These are phyloP conservation scores for Colistium nudipinnis DNA, from an alignment of 2,113 vertebrate genomes.

Conservation along the genomic window DNA sequence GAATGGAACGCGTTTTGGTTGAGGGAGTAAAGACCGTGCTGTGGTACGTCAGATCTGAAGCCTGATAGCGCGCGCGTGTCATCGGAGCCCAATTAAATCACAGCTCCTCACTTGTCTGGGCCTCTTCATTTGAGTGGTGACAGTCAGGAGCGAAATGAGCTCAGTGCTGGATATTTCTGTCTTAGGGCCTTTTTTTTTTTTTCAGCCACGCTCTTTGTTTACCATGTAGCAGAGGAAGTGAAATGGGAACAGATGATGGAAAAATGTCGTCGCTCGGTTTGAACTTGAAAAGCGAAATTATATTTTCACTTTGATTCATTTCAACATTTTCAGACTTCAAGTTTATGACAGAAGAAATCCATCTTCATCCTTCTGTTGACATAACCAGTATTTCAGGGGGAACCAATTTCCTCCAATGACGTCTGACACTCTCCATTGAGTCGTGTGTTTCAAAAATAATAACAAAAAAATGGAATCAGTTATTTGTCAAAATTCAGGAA, in stretches of 20 bases:
- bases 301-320: not conserved
- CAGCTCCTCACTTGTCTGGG: constrained; percentile 29
- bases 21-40: constrained; percentile 32
- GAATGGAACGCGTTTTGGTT: constrained; percentile 40
- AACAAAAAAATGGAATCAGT: not conserved
- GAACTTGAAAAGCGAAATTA: not conserved
- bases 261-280: not conserved
- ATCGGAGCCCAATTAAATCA: constrained; percentile 62
- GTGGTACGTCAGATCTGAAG: constrained; percentile 56
- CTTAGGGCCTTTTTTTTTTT: not conserved
- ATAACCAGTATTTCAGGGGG: not conserved
- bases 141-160: constrained; percentile 46
- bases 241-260: constrained; percentile 11
- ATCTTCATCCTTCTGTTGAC: no score
- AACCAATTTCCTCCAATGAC: not conserved
- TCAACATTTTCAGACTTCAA: not conserved
- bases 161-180: constrained; percentile 6
- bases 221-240: not conserved
- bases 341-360: not conserved
- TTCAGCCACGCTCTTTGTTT: constrained; percentile 1
- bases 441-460: no score
- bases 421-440: no score
- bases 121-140: constrained; percentile 26
- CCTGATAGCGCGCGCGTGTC: constrained; percentile 55
- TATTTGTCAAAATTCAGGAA: not conserved